phyloP scores from a whole-genome alignment of 64 coral and sea anemone species.

The Pocillopora verrucosa region DNA sequence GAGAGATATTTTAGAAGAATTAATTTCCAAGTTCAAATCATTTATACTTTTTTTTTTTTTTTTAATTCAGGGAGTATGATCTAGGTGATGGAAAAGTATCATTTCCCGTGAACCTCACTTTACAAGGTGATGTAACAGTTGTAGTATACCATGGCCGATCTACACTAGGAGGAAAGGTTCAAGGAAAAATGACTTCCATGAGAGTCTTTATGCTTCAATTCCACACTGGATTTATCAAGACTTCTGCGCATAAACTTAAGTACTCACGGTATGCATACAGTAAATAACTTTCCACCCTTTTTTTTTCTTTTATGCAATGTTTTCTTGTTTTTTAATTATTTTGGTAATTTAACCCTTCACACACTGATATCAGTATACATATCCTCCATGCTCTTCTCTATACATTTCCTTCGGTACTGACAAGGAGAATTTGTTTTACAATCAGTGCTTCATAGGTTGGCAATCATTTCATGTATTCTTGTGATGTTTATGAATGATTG shows the following conservation, averaged over 20 bases:
- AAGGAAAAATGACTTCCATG: slow-evolving; percentile 95
- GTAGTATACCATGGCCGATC: slow-evolving; percentile 91
- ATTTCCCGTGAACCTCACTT: slow-evolving; percentile 80
- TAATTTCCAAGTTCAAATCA: too few relatives aligned
- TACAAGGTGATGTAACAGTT: slow-evolving; percentile 91
- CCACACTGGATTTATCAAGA: slow-evolving; percentile 94
- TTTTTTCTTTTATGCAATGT: too few relatives aligned
- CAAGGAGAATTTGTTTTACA: too few relatives aligned
- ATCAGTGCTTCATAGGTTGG: too few relatives aligned
- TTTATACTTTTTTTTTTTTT: background rate
- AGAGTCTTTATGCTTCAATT: slow-evolving; percentile 92
- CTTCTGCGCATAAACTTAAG: slow-evolving; percentile 87
- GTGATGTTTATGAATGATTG: too few relatives aligned
- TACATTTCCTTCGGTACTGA: too few relatives aligned
- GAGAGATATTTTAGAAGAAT: too few relatives aligned
- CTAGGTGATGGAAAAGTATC: slow-evolving; percentile 87
- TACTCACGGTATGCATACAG: slow-evolving; percentile 70
- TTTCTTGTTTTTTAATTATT: background rate
- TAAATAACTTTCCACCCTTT: background rate
- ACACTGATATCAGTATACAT: too few relatives aligned
- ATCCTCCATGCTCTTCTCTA: too few relatives aligned
- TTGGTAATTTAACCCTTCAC: too few relatives aligned
- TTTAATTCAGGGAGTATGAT: slow-evolving; percentile 62
- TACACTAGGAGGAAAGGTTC: slow-evolving; percentile 92
- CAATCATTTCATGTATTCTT: too few relatives aligned